Conservation (phyloP, 2,888 invertebrate genomes). For the Hanleya hanleyi region DNA sequence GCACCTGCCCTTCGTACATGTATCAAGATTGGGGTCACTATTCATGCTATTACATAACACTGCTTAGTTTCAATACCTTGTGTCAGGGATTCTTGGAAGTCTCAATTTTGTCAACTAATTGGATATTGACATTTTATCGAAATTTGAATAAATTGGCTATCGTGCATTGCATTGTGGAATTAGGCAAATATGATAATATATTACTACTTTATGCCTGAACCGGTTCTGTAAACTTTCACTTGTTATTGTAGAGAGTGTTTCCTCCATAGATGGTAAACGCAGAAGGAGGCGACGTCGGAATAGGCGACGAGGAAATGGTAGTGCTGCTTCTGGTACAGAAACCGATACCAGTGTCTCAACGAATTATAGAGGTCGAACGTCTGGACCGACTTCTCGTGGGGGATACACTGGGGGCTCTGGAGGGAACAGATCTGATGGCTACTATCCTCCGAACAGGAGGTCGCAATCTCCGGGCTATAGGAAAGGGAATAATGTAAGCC, state of each 20-base stretch:
- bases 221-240: too few species aligned
- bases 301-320: slow-evolving; percentile 53
- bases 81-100: too few species aligned
- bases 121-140: too few species aligned
- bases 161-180: too few species aligned
- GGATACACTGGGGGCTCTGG: background rate
- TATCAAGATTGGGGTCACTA: too few species aligned
- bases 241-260: slow-evolving; percentile 20
- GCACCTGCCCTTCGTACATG: too few species aligned
- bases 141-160: too few species aligned
- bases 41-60: too few species aligned
- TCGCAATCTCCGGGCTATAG: background rate
- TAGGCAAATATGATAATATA: too few species aligned
- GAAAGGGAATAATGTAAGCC: background rate
- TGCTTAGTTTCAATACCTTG: too few species aligned
- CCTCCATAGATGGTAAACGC: slow-evolving; percentile 30
- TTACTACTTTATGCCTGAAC: too few species aligned
- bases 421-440: background rate
- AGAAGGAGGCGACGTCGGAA: slow-evolving; percentile 47
- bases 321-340: slow-evolving; percentile 64
- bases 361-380: slow-evolving; percentile 39
- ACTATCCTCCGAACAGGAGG: background rate
- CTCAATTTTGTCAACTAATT: too few species aligned
- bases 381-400: background rate
- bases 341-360: slow-evolving; percentile 64